Base-by-base conservation (phyloP, 2,113 vertebrate genomes). In the Lates calcarifer region DNA sequence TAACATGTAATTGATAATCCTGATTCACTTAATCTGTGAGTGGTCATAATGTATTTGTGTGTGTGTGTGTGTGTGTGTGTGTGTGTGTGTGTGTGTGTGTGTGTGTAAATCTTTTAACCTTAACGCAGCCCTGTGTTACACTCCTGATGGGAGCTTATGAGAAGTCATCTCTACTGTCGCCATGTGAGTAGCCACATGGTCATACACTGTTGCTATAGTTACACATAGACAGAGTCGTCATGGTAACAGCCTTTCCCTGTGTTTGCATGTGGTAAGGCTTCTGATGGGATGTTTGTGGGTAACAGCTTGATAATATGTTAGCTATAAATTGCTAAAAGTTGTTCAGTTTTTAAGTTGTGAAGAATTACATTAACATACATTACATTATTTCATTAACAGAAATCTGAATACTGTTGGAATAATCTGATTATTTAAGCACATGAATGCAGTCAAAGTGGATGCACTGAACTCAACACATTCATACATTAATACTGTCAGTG, bases 61-160 rank as follows among this genome's bases (percentile, higher is more conserved):
- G 15, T 31, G 45, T 37, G 31, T 62, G 12, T 17, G 13, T 17
- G 13, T 45, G 43, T 18, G 17, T 18, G 18, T 37, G 35, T 37
- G 35, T 37, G 6, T 43, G 41, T 43, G 41, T 15, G 39, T 29
- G 17, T 33, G 49, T 41, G 24, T 64, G 10, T 22, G 9, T 26
- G n/a, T 55, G 53, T 28, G 26, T 28, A 5, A 5, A 4, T 53
- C 4, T 53, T 11, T 53, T 24, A 26, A 55, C n/a, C 51, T n/a
- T 26, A 55, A 55, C 45, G 58, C 85, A 29, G 66, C 83, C 12
- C 45, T 67, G 22, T 89, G 83, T 79, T 84, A 64, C 79, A 84
- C 87, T 71, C 85, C 90, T 74, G 85, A 89, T 14, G 79, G 58
- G 77, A 87, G 60, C 61, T 67, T 77, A 68, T 87, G 87, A 92